Evolutionary conservation across 2,888 invertebrate genomes (phyloP), one percentile per base, ranked within the genome.

Genomic region (Augiades crinisus): DNA sequence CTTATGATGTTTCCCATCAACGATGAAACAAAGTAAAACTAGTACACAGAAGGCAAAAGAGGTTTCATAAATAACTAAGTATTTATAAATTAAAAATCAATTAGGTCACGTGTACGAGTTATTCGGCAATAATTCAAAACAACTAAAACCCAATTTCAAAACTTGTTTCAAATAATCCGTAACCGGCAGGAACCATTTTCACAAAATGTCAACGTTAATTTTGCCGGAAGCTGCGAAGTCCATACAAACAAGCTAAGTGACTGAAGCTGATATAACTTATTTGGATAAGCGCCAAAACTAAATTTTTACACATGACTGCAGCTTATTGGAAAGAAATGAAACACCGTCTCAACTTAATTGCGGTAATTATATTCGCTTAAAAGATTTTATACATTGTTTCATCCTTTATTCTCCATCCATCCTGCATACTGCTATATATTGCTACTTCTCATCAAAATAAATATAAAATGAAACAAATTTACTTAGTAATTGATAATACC

Each of bases 191-290:
- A 56, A 47, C 52, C 54, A 62, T 56, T 36, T 51, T 56, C 58
- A 54, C n/a, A 72, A 71, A 73, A 71, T 71, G 64, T 59, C 40
- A 22, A 17, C 40, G 40, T 22, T 24, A 40, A 49, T 49, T 49
- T 50, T 27, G 34, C 38, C 30, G 37, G 33, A 49, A 49, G 43
- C 44, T 22, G 16, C 19, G 7, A 19, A 40, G 41, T 41, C 49
- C 34, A 36, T 34, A 41, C 33, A 41, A 53, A 53, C 31, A 47
- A 43, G 43, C 33, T 53, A 47, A 36, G 41, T 37, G 51, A 44
- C 51, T 51, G 30, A 43, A 53, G 27, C 47, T 21, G 40, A 6
- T 24, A 34, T 19, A 44, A 38, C 27, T 49, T 54, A 40, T 54
- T 46, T 54, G 44, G 34, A 45, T 43, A 46, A 46, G 10, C 41